Conservation (phyloP, 23 tunicate genomes). For the Trididemnum clinides region DNA sequence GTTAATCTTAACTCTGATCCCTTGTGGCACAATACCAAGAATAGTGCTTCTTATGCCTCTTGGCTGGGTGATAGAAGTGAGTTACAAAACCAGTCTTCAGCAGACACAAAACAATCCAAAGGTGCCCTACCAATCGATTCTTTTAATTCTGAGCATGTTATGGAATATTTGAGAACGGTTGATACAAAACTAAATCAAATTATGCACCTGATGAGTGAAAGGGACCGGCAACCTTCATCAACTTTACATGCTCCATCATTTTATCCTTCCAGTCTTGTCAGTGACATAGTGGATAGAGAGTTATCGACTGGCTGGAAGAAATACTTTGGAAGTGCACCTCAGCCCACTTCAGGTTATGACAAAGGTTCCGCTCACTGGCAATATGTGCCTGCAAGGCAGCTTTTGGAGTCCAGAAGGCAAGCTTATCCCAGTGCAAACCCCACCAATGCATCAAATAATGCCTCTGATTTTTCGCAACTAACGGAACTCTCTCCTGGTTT, state of each 20-base stretch:
- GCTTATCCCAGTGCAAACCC: not conserved
- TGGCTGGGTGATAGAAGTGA: not conserved
- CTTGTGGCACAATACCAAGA: not conserved
- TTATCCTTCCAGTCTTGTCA: slow-evolving; percentile 7
- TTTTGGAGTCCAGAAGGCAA: slow-evolving; percentile 47
- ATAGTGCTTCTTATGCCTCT: not conserved
- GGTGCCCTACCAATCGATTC: not conserved
- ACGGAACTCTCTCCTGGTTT: not conserved
- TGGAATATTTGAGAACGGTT: slow-evolving; percentile 72
- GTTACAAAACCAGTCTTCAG: not conserved
- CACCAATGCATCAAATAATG: not conserved
- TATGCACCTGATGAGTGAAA: slow-evolving; percentile 40
- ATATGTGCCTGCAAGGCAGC: slow-evolving; percentile 61
- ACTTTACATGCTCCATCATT: not conserved
- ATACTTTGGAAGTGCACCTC: slow-evolving; percentile 31
- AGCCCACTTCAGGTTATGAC: not conserved
- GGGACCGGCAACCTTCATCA: not conserved
- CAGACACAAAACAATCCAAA: not conserved
- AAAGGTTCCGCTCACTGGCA: slow-evolving; percentile 39
- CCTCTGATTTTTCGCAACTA: not conserved
- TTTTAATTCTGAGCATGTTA: slow-evolving; percentile 20
- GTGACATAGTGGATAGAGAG: slow-evolving; percentile 49
- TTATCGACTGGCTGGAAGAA: slow-evolving; percentile 22
- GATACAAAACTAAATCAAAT: slow-evolving; percentile 79
- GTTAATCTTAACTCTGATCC: slow-evolving; percentile 3